Base-by-base conservation (phyloP, 2,113 vertebrate genomes). In the Megalops atlanticus region DNA sequence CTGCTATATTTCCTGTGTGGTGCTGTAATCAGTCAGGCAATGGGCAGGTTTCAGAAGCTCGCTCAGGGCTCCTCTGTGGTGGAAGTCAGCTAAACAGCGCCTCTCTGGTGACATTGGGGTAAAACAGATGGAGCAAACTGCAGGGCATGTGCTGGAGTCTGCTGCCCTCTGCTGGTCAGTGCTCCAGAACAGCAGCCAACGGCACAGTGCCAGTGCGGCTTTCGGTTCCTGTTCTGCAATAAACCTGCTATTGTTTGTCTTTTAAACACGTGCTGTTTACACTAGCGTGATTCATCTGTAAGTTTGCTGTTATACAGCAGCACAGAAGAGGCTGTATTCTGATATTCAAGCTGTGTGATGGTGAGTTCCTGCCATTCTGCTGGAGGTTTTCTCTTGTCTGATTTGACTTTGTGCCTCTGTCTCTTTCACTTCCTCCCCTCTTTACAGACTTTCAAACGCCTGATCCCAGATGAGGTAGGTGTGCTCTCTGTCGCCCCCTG, bases 391-490 rank as follows among this genome's bases (percentile, higher is more conserved):
- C 54, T 47, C 76, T 68, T 38, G 52, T 76, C 52, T 68, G 33
- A 49, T 54, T 54, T 47, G 40, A 81, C 49, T 82, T 36, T 74
- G 5, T 35, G 49, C 58, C 10, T 68, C 80, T 81, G 71, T 82
- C 74, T 76, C 73, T 43, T 81, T 76, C 79, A 77, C 82, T 83
- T 80, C 47, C 89, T 81, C 74, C 80, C 45, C 69, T 41, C 45
- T 58, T 41, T 39, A 76, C 92, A 97, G 96, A 97, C 90, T 85
- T 93, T 97, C 92, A 97, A 97, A 93, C 92, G 96, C 87, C 96
- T 97, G 92, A 92, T 97, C 94, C 96, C 96, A 81, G 96, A 97
- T 83, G 96, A 97, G 95, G 96, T 97, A 96, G 93, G 96, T 91
- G 84, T 41, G 82, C 40, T 80, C 43, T 47, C 54, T 45, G 21